A percentile compares a stretch with the other conserved stretches of the same genome.
These are phyloP conservation scores for Promerops cafer DNA, from an alignment of 2,113 vertebrate genomes.

Conservation along the genomic window DNA sequence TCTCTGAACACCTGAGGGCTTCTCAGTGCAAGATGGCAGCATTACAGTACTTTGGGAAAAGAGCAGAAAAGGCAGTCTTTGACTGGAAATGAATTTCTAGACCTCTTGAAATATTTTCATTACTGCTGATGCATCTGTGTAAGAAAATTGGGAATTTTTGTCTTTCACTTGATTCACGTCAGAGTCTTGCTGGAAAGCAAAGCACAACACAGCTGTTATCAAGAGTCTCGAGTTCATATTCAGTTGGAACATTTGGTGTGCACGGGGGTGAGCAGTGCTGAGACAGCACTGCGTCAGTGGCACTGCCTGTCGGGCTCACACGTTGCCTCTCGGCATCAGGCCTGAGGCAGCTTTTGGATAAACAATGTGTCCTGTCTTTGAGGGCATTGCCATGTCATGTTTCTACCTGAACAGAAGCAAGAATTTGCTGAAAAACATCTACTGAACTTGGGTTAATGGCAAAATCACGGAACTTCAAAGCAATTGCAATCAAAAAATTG, in stretches of 20 bases:
- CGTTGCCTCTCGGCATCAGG: background rate
- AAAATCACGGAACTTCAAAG: background rate
- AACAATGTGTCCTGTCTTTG: background rate
- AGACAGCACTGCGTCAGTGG: background rate
- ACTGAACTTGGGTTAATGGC: background rate
- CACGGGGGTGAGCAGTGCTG: background rate
- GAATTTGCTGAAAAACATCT: background rate
- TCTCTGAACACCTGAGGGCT: background rate
- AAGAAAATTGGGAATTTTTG: background rate
- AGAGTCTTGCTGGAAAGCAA: background rate
- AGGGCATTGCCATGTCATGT: background rate
- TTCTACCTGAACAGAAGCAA: background rate
- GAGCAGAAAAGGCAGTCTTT: background rate
- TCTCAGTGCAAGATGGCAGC: background rate
- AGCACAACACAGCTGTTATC: background rate
- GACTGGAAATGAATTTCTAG: background rate
- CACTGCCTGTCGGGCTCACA: rapidly evolving
- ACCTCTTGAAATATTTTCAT: background rate
- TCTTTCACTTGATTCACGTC: background rate
- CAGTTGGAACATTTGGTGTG: background rate
- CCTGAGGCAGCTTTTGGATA: background rate
- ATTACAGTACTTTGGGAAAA: background rate
- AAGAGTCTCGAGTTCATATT: background rate
- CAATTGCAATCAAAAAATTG: background rate
- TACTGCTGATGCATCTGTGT: background rate